These are phyloP conservation scores for Anthophora plumipes DNA, from an alignment of 2,888 invertebrate species.

Conservation along the genomic window DNA sequence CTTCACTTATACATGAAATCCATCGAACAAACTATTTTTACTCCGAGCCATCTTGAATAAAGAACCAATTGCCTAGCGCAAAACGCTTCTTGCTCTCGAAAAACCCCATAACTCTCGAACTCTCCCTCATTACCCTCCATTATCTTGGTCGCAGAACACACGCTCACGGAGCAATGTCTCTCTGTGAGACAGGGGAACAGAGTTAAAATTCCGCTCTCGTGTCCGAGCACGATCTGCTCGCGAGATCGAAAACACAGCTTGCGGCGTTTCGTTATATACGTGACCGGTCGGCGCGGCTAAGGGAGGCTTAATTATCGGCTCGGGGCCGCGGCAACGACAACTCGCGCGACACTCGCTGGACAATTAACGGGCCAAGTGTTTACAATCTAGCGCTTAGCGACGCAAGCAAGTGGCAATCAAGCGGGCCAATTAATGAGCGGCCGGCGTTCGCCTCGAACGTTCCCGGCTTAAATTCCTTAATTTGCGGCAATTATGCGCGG, in stretches of 20 bases:
- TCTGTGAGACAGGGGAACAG: background rate
- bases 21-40: background rate
- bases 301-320: conserved; percentile 69
- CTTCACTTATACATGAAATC: background rate
- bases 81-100: background rate
- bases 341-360: conserved; percentile 72
- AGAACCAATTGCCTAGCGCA: background rate
- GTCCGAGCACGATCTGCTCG: conserved; percentile 39
- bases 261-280: conserved; percentile 61
- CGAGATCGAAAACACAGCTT: conserved; percentile 59
- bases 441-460: conserved; percentile 52
- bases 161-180: conserved; percentile 5
- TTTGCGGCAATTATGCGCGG: conserved; percentile 78
- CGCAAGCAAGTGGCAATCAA: conserved; percentile 77
- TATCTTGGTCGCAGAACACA: conserved; percentile 11
- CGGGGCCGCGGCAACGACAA: conserved; percentile 57
- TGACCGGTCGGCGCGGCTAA: conserved; percentile 37
- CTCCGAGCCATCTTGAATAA: background rate
- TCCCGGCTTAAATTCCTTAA: conserved; percentile 76
- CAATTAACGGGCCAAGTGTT: conserved; percentile 79
- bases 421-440: conserved; percentile 78
- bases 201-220: conserved; percentile 31
- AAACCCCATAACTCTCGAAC: conserved; percentile 2
- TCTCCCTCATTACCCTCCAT: conserved; percentile 24
- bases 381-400: conserved; percentile 78